Percentiles rank a stretch among this genome's conserved stretches.
Evolutionary conservation across 2,113 vertebrate species (phyloP).

Genomic region (Poeciliopsis occidentalis): DNA sequence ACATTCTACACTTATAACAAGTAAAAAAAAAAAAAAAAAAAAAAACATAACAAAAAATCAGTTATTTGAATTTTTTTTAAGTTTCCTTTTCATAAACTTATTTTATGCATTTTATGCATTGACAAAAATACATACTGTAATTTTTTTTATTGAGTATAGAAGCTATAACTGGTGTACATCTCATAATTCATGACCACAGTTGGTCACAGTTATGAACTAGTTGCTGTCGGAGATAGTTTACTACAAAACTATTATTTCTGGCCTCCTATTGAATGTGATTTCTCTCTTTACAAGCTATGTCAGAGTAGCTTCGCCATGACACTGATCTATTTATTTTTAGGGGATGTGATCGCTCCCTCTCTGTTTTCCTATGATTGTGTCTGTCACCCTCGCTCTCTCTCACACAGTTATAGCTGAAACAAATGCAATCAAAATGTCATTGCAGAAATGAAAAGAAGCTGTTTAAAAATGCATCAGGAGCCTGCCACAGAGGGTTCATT

Average conservation of each 20-base stretch:
- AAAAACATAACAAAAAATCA: too few species aligned
- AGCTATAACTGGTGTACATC: slow-evolving; percentile 24
- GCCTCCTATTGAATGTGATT: slow-evolving; percentile 63
- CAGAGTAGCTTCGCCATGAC: slow-evolving; percentile 66
- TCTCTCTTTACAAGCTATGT: slow-evolving; percentile 68
- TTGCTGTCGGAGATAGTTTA: slow-evolving; percentile 65
- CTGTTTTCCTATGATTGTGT: slow-evolving; percentile 20
- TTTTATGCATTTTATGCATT: slow-evolving; percentile 18
- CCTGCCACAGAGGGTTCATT: too few species aligned
- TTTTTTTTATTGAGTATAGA: too few species aligned
- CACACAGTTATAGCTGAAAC: too few species aligned
- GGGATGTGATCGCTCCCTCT: slow-evolving; percentile 29
- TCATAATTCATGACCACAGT: slow-evolving; percentile 38
- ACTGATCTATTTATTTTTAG: slow-evolving; percentile 73
- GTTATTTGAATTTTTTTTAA: slow-evolving; percentile 18
- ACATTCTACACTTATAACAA: too few species aligned
- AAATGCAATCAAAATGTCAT: too few species aligned
- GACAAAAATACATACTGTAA: background rate
- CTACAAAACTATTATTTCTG: slow-evolving; percentile 71
- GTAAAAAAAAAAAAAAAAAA: background rate
- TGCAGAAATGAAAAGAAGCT: too few species aligned
- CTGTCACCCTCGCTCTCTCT: too few species aligned
- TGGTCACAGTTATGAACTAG: slow-evolving; percentile 41
- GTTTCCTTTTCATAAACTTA: slow-evolving; percentile 19
- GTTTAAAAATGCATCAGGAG: too few species aligned